These are phyloP conservation scores for Chloroclysta siterata DNA, from an alignment of 2,888 invertebrate species.

Conservation along the genomic window DNA sequence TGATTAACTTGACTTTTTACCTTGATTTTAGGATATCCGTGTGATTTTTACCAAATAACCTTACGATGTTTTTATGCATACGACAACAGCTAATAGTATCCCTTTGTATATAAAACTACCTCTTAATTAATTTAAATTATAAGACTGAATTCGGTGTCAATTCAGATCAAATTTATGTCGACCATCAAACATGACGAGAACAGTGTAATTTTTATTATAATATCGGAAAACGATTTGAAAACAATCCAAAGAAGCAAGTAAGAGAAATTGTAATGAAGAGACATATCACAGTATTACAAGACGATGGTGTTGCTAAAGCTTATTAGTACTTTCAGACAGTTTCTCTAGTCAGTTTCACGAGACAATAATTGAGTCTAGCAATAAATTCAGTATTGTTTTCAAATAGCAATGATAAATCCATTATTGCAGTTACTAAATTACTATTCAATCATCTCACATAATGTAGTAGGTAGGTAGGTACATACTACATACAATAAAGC, in stretches of 20 bases:
- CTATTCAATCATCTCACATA: neutral
- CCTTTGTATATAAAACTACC: slow-evolving; percentile 71
- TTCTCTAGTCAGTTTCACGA: slow-evolving; percentile 7
- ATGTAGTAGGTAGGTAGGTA: neutral
- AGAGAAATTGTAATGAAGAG: slow-evolving; percentile 20
- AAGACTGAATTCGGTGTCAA: slow-evolving; percentile 85
- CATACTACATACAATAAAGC: slow-evolving; percentile 2
- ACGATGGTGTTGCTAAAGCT: slow-evolving; percentile 23
- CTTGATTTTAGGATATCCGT: slow-evolving; percentile 35
- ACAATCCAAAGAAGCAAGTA: neutral
- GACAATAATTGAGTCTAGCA: slow-evolving; percentile 25
- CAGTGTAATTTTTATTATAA: slow-evolving; percentile 19
- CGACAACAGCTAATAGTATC: slow-evolving; percentile 27
- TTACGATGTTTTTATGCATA: slow-evolving; percentile 33
- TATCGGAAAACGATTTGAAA: neutral
- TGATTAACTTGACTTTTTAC: slow-evolving; percentile 34
- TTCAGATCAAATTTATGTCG: slow-evolving; percentile 64
- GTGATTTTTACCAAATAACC: slow-evolving; percentile 30
- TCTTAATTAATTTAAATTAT: slow-evolving; percentile 70
- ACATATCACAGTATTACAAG: slow-evolving; percentile 29
- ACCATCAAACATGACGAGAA: slow-evolving; percentile 45
- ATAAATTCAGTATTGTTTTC: slow-evolving; percentile 1
- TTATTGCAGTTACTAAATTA: neutral
- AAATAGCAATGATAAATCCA: neutral
- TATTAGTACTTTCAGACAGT: slow-evolving; percentile 8